A percentile compares a stretch with the other conserved stretches of the same genome.
phyloP scores from a whole-genome alignment of 2,797 vertebrate species.

The Phaenicophaeus curvirostris region DNA sequence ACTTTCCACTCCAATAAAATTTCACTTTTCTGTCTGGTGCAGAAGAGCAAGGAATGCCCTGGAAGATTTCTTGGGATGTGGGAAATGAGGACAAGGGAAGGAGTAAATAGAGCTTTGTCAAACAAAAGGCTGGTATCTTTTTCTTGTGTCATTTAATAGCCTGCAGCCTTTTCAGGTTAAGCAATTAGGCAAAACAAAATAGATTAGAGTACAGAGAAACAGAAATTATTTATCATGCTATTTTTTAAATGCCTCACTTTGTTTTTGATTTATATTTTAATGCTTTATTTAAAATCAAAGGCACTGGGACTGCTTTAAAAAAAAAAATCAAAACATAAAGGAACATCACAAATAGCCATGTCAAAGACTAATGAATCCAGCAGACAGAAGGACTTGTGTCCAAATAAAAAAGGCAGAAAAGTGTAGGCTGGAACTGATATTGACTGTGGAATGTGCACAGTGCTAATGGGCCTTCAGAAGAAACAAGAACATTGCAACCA shows the following conservation, averaged over 20 bases:
- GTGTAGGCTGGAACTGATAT: neutral
- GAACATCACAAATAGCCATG: neutral
- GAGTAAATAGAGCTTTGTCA: neutral
- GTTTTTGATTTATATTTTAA: neutral
- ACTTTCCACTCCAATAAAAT: neutral
- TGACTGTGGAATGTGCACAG: neutral
- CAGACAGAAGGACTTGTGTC: constrained; percentile 11
- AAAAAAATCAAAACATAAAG: constrained; percentile 20
- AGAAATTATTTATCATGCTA: neutral
- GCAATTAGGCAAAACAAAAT: neutral
- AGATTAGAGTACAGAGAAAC: neutral
- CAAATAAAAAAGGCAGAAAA: constrained; percentile 37
- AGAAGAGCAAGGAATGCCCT: neutral
- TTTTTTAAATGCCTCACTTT: neutral
- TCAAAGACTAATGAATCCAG: constrained; percentile 37
- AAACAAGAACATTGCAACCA: constrained; percentile 35
- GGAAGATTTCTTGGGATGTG: neutral
- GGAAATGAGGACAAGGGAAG: neutral
- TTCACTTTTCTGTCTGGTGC: neutral
- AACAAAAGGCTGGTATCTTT: neutral
- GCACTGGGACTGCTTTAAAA: neutral
- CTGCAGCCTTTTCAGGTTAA: neutral
- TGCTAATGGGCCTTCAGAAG: constrained; percentile 51
- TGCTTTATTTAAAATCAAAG: constrained; percentile 26
- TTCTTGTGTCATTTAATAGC: neutral